Evolutionary conservation across 1,140 invertebrate genomes (phyloP).

Genomic region (Polypedilum vanderplanki): DNA sequence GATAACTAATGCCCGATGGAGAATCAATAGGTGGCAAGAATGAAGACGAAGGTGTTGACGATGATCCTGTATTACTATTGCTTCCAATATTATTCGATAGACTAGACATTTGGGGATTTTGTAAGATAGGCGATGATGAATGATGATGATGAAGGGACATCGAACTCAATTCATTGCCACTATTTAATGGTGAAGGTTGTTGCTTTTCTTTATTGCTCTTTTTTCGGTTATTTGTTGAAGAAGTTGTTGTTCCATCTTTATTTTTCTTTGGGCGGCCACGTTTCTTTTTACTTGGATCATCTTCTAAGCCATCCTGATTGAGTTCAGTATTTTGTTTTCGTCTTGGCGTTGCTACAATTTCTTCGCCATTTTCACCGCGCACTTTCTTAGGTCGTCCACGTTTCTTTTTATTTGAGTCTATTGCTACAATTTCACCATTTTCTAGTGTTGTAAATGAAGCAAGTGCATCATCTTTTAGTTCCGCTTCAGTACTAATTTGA

Average conservation of each 20-base stretch:
- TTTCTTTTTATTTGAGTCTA: slow-evolving; percentile 76
- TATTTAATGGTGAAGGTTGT: slow-evolving; percentile 34
- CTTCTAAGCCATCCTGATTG: not conserved
- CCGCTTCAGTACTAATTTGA: slow-evolving; percentile 50
- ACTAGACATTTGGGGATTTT: slow-evolving; percentile 24
- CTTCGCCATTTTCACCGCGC: slow-evolving; percentile 60
- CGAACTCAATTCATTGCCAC: slow-evolving; percentile 14
- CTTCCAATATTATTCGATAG: not conserved
- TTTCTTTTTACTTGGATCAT: slow-evolving; percentile 60
- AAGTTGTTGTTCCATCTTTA: slow-evolving; percentile 47
- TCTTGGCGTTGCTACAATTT: slow-evolving; percentile 33
- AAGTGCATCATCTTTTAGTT: slow-evolving; percentile 44
- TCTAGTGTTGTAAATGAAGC: slow-evolving; percentile 29
- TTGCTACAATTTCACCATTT: slow-evolving; percentile 33
- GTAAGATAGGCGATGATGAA: not conserved
- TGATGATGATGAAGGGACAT: not conserved
- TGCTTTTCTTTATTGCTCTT: slow-evolving; percentile 38
- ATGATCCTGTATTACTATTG: slow-evolving; percentile 9
- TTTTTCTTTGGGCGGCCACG: slow-evolving; percentile 78
- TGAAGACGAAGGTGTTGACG: not conserved
- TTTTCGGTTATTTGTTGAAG: slow-evolving; percentile 44
- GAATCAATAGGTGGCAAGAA: slow-evolving; percentile 11
- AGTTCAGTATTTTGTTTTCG: slow-evolving; percentile 29
- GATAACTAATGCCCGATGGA: not conserved
- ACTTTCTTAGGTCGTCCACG: slow-evolving; percentile 81